phyloP scores from a whole-genome alignment of 1,140 invertebrate genomes.

The Araneus ventricosus region DNA sequence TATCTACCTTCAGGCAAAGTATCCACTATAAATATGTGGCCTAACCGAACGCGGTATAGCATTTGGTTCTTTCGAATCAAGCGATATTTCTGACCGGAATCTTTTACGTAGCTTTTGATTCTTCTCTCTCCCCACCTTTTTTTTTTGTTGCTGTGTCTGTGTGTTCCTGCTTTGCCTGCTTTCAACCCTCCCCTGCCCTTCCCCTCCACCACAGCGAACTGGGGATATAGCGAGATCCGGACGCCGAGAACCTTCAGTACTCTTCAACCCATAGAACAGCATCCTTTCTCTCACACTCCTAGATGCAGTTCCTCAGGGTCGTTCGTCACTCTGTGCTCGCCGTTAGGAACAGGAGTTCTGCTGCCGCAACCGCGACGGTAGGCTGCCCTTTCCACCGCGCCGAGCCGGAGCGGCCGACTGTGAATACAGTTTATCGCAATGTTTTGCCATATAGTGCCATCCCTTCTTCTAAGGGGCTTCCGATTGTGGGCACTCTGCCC shows the following conservation, averaged over 20 bases:
- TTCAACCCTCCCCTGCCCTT: not conserved
- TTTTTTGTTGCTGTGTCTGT: not conserved
- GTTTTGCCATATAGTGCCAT: conserved; percentile 77
- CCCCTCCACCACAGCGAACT: not conserved
- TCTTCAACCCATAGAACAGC: not conserved
- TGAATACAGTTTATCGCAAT: no score
- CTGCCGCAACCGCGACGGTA: conserved; percentile 30
- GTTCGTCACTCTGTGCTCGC: not conserved
- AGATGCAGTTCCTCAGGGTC: conserved; percentile 13
- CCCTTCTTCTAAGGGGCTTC: conserved; percentile 81
- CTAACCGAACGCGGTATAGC: not conserved
- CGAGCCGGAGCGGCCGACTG: not conserved
- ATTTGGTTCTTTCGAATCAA: not conserved
- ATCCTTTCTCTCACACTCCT: conserved; percentile 13
- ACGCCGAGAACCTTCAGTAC: not conserved
- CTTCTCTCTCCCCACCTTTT: not conserved
- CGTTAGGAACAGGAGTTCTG: not conserved
- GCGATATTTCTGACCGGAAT: not conserved
- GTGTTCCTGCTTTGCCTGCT: not conserved
- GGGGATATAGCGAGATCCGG: conserved; percentile 38
- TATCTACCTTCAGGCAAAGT: not conserved
- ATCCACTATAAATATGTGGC: not conserved
- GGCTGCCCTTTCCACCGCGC: conserved; percentile 30
- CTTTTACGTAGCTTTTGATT: not conserved
- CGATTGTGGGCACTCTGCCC: conserved; percentile 83